Conservation (phyloP, 2,797 vertebrate species). For the Anguilla megastoma region DNA sequence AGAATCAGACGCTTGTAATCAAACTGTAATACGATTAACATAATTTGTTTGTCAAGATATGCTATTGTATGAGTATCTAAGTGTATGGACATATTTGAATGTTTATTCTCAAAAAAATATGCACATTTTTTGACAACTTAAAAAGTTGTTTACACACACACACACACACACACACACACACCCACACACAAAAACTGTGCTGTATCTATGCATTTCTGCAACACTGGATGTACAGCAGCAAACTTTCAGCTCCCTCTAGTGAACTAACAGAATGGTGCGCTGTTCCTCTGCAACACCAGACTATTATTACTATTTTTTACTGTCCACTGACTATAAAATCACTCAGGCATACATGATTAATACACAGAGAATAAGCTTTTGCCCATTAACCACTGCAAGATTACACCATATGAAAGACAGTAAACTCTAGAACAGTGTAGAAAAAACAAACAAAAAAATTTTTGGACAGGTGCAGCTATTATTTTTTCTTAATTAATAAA, state of each 20-base stretch:
- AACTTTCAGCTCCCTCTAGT: conserved; percentile 16
- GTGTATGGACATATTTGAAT: neutral
- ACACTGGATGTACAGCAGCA: neutral
- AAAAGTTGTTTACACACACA: neutral
- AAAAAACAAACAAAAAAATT: neutral
- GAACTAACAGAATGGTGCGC: neutral
- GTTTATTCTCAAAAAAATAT: neutral
- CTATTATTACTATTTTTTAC: neutral
- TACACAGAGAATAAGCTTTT: neutral
- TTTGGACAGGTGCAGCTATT: neutral
- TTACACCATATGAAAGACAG: neutral
- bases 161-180: neutral
- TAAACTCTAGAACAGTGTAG: neutral
- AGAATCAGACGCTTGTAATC: neutral
- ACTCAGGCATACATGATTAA: neutral
- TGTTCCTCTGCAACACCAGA: neutral
- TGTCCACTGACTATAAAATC: neutral
- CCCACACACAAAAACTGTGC: neutral
- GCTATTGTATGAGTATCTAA: neutral
- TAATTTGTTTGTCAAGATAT: neutral
- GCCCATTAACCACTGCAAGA: neutral
- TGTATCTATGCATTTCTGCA: neutral
- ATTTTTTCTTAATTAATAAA: too few species aligned
- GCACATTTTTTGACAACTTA: neutral
- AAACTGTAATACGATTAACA: neutral